These are phyloP conservation scores for Melanostoma scalare DNA, from an alignment of 2,888 invertebrate genomes.

Conservation along the genomic window DNA sequence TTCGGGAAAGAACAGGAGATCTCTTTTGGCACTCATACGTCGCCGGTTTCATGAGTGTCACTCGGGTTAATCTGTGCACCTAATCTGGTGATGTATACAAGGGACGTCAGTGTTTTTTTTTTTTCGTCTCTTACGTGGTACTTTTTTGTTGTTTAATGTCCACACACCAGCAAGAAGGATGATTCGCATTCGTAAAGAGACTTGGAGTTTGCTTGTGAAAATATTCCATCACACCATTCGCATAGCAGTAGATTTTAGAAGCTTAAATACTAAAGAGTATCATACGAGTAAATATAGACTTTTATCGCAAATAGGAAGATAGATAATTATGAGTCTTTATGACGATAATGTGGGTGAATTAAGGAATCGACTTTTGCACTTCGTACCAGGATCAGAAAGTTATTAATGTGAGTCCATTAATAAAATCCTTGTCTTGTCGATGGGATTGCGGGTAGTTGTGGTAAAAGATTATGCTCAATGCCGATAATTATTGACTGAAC, in stretches of 20 bases:
- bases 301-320: constrained; percentile 14
- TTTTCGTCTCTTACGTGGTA: constrained; percentile 6
- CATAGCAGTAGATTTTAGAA: constrained; percentile 44
- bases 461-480: too few species aligned
- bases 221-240: constrained; percentile 25
- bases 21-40: constrained; percentile 47
- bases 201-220: constrained; percentile 28
- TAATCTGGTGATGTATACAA: constrained; percentile 59
- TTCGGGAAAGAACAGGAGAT: constrained; percentile 8
- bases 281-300: constrained; percentile 36
- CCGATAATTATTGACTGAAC: too few species aligned
- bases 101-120: constrained; percentile 13
- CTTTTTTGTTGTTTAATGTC: constrained; percentile 31
- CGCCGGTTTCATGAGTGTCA: constrained; percentile 52
- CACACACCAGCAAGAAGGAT: constrained; percentile 38
- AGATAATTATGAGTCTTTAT: constrained; percentile 26
- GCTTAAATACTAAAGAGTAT: constrained; percentile 42
- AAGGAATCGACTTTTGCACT: constrained; percentile 35
- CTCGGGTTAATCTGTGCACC: constrained; percentile 61
- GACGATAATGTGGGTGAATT: constrained; percentile 14
- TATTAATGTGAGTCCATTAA: neutral
- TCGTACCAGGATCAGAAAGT: neutral
- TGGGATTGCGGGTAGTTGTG: too few species aligned
- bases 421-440: too few species aligned
- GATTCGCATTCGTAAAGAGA: constrained; percentile 14